These are phyloP conservation scores for Synodontis membranacea DNA, from an alignment of 2,113 vertebrate genomes.

Conservation along the genomic window DNA sequence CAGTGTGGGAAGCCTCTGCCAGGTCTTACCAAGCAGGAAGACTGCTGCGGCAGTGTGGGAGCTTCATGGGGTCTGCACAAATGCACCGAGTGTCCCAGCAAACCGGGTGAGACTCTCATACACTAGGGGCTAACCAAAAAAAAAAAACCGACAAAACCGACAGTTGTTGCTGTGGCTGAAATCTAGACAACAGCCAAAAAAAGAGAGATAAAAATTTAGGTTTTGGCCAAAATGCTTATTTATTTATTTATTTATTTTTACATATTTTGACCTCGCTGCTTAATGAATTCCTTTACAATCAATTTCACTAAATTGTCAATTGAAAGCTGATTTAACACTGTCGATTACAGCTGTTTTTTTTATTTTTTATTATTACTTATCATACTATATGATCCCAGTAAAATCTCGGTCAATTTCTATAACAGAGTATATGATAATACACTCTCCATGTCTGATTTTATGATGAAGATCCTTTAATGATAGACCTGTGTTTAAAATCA, in stretches of 20 bases:
- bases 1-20: slow-evolving; percentile 88
- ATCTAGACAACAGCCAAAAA: background rate
- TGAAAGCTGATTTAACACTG: background rate
- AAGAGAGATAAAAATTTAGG: too few species aligned
- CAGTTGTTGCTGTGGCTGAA: background rate
- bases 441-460: background rate
- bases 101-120: slow-evolving; percentile 83
- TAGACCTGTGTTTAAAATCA: background rate
- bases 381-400: background rate
- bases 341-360: background rate
- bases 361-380: background rate
- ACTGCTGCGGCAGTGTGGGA: slow-evolving; percentile 92
- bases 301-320: background rate
- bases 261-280: background rate
- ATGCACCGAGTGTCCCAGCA: slow-evolving; percentile 85
- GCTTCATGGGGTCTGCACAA: slow-evolving; percentile 86
- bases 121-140: background rate
- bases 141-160: too few species aligned
- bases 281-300: background rate
- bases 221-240: background rate
- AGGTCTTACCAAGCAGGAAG: slow-evolving; percentile 86
- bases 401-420: background rate
- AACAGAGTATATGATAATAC: background rate
- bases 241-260: background rate
- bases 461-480: background rate